These are phyloP conservation scores for Agrochola circellaris DNA, from an alignment of 2,888 invertebrate species.

Conservation along the genomic window DNA sequence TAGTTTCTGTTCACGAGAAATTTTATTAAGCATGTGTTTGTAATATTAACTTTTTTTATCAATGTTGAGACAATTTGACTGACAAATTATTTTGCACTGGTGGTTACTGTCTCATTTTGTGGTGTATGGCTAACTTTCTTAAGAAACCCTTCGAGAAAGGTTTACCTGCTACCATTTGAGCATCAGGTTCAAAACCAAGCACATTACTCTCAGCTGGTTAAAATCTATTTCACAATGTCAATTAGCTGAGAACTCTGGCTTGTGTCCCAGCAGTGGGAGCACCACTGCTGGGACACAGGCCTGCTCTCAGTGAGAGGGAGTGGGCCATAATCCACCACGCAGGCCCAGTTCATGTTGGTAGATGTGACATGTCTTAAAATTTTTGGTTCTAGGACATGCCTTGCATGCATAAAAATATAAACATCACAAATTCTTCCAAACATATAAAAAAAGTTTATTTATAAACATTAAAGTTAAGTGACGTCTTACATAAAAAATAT, in stretches of 20 bases:
- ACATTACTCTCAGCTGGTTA: neutral
- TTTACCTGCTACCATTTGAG: neutral
- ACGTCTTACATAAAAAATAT: too few relatives aligned
- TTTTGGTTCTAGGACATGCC: too few relatives aligned
- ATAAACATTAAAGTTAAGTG: too few relatives aligned
- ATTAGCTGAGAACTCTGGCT: too few relatives aligned
- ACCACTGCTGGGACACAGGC: too few relatives aligned
- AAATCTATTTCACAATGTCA: neutral
- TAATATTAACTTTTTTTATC: neutral
- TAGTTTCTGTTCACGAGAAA: neutral
- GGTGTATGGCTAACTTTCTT: neutral
- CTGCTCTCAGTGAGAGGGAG: too few relatives aligned
- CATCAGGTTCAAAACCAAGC: neutral
- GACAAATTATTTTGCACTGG: neutral
- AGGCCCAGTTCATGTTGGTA: too few relatives aligned
- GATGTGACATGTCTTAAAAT: too few relatives aligned
- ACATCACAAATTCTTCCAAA: neutral
- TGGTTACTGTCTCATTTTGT: too few relatives aligned
- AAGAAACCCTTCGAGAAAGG: neutral
- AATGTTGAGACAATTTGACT: neutral
- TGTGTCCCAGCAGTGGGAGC: too few relatives aligned
- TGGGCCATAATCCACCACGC: too few relatives aligned
- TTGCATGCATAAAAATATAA: neutral
- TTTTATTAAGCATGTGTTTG: too few relatives aligned
- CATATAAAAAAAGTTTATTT: neutral